Base-by-base conservation (phyloP, 2,888 invertebrate genomes). In the Congeria kusceri region DNA sequence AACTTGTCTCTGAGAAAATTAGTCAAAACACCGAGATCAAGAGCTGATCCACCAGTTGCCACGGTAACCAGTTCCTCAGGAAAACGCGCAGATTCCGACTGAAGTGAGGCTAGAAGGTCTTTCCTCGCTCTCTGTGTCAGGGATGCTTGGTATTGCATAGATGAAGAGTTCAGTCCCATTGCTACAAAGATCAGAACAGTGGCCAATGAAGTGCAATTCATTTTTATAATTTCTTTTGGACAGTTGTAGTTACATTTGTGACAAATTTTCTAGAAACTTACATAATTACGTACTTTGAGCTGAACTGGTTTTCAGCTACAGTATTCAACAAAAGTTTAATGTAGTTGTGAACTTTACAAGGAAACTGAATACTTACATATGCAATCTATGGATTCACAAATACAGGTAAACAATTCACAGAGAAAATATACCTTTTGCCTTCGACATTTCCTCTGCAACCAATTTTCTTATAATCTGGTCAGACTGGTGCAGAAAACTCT, bases 391-490 rank as follows among this genome's bases (percentile, higher is more conserved):
- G 9, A 32, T 7, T 7, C 32, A 32, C 4, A 32, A 4, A 32
- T 32, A 32, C 9, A 4, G 4, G 4, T 32, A 32, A 32, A 4
- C 4, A 32, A 32, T 32, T 32, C n/a, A n/a, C n/a, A 9, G 9
- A 32, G 5, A 32, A 32, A 32, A 32, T 18, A 15, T 61, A 87
- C 88, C 83, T 86, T 88, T 89, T 18, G 82, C 82, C 23, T 59
- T n/a, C n/a, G 74, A 47, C 87, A 91, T 89, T 39, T 78, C 66
- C 47, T 80, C 23, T 39, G 89, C 84, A 5, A 90, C 83, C 58
- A 90, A 86, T 75, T 86, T 86, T 23, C 91, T 72, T 0, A 91
- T 70, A 28, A 90, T 83, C 59, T 88, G 87, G 73, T 91, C 91
- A n/a, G 87, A 84, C 67, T 90, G 90, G 68, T 91, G 88, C 7